These are phyloP conservation scores for Chydorus sphaericus DNA, from an alignment of 2,888 invertebrate genomes.

Conservation along the genomic window DNA sequence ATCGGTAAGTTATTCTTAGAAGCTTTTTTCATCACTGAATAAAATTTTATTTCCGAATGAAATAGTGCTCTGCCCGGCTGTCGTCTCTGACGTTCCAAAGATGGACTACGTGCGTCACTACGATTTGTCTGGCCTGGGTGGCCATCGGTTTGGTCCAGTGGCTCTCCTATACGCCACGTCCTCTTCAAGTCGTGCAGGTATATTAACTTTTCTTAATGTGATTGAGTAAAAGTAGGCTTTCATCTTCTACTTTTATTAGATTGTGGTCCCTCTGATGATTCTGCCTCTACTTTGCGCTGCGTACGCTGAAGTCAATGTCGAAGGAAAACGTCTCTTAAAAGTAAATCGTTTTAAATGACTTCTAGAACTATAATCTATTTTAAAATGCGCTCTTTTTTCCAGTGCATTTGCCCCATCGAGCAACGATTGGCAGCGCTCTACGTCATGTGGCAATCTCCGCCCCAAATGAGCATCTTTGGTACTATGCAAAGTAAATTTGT, in stretches of 20 bases:
- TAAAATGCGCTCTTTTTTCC: constrained; percentile 12
- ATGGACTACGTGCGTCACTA: constrained; percentile 29
- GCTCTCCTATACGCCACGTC: constrained; percentile 26
- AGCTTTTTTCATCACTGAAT: constrained; percentile 2
- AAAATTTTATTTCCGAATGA: constrained; percentile 2
- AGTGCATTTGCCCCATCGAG: constrained; percentile 29
- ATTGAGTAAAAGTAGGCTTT: not conserved
- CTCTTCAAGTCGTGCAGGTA: constrained; percentile 28
- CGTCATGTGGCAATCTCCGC: constrained; percentile 25
- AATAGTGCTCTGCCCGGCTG: constrained; percentile 27
- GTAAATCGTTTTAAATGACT: constrained; percentile 21
- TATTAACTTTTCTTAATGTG: constrained; percentile 15
- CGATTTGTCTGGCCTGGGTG: constrained; percentile 28
- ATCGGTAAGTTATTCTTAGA: constrained; percentile 23
- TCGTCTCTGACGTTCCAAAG: constrained; percentile 30
- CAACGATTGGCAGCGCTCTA: constrained; percentile 25
- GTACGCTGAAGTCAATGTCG: constrained; percentile 32
- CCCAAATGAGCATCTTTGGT: constrained; percentile 27
- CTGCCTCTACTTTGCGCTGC: constrained; percentile 29
- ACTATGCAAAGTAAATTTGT: not conserved
- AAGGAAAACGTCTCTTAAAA: constrained; percentile 29
- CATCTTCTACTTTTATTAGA: not conserved
- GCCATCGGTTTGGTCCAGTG: constrained; percentile 29
- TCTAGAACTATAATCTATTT: not conserved
- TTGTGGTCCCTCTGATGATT: constrained; percentile 26